These are phyloP conservation scores for Drosophila repleta DNA, from an alignment of 1,140 invertebrate species.

Conservation along the genomic window DNA sequence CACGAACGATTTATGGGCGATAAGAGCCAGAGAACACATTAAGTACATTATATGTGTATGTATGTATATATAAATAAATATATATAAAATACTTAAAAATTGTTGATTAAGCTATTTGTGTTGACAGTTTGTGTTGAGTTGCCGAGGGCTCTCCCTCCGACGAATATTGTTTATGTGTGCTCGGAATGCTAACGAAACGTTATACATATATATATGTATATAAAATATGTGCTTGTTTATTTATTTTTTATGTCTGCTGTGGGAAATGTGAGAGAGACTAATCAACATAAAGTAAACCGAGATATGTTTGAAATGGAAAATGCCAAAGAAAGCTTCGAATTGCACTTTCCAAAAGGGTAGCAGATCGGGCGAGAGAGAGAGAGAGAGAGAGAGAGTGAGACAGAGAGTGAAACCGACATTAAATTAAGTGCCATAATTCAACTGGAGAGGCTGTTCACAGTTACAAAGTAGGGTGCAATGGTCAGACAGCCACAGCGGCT, in stretches of 20 bases:
- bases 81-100: slow-evolving; percentile 51
- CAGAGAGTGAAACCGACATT: slow-evolving; percentile 33
- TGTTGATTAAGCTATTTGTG: slow-evolving; percentile 66
- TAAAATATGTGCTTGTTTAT: slow-evolving; percentile 30
- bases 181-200: slow-evolving; percentile 9
- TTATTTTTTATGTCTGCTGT: slow-evolving; percentile 20
- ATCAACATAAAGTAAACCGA: slow-evolving; percentile 21
- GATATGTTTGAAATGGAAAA: slow-evolving; percentile 43
- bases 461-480: slow-evolving; percentile 32
- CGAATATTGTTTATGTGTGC: slow-evolving; percentile 16
- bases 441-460: slow-evolving; percentile 22
- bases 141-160: slow-evolving; percentile 23
- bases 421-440: slow-evolving; percentile 65
- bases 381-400: slow-evolving; percentile 18
- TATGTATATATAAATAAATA: slow-evolving; percentile 6
- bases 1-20: slow-evolving; percentile 43
- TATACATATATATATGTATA: too few relatives aligned
- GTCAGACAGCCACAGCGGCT: slow-evolving; percentile 48
- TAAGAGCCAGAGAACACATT: slow-evolving; percentile 45
- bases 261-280: background rate
- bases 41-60: slow-evolving; percentile 27
- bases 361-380: slow-evolving; percentile 7
- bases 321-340: slow-evolving; percentile 37
- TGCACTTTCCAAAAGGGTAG: slow-evolving; percentile 46
- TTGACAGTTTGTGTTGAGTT: slow-evolving; percentile 54